phyloP scores from a whole-genome alignment of 2,888 invertebrate genomes.

The Abrostola tripartita region DNA sequence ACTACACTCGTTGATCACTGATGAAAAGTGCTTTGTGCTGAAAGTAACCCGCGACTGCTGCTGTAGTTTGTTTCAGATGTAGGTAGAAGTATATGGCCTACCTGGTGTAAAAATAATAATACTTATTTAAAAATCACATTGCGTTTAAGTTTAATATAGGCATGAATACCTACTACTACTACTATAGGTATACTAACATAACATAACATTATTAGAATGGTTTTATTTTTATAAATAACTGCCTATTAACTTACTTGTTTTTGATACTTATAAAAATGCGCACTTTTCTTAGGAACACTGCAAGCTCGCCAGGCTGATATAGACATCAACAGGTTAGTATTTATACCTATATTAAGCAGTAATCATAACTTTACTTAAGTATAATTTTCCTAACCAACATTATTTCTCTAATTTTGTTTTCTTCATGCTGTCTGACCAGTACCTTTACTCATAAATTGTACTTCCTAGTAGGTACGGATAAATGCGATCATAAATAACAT shows the following conservation, averaged over 20 bases:
- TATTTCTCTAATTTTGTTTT: constrained; percentile 7
- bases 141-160: no score
- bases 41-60: not conserved
- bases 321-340: constrained; percentile 80
- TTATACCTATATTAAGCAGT: no score
- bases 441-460: constrained; percentile 11
- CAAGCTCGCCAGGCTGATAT: constrained; percentile 71
- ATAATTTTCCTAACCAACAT: no score
- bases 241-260: not conserved
- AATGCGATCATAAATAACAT: constrained; percentile 28
- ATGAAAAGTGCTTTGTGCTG: not conserved
- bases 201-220: not conserved
- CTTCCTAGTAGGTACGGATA: constrained; percentile 7
- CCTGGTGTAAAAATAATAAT: no score
- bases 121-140: no score
- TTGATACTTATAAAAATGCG: no score
- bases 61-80: constrained; percentile 11
- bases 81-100: no score
- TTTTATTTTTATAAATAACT: not conserved
- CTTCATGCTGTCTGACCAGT: not conserved
- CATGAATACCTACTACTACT: no score
- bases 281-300: constrained; percentile 70
- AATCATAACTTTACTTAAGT: constrained; percentile 24
- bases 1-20: constrained; percentile 5
- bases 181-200: no score